These are phyloP conservation scores for Hirtodrosophila cameraria DNA, from an alignment of 2,888 invertebrate species.

Conservation along the genomic window DNA sequence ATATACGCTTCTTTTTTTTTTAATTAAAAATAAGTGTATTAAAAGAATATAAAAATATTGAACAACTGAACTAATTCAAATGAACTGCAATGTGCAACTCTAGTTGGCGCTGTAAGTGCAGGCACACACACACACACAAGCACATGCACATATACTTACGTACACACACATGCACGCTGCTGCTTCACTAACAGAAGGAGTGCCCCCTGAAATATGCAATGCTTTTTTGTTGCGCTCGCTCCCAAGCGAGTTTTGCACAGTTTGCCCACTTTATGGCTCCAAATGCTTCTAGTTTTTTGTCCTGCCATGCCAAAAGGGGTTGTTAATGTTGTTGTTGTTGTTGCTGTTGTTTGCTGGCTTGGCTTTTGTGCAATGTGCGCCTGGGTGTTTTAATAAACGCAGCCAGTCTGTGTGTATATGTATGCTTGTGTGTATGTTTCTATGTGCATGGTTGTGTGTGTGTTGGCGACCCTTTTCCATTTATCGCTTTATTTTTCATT, in stretches of 20 bases:
- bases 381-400: constrained; percentile 74
- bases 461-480: constrained; percentile 37
- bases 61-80: too few relatives aligned
- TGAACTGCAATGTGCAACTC: too few relatives aligned
- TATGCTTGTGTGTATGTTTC: constrained; percentile 15
- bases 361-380: constrained; percentile 55
- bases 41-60: too few relatives aligned
- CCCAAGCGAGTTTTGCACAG: constrained; percentile 57
- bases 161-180: constrained; percentile 33
- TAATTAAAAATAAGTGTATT: too few relatives aligned
- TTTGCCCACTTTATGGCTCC: constrained; percentile 72
- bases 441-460: too few relatives aligned
- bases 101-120: constrained; percentile 25
- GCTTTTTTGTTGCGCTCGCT: constrained; percentile 52
- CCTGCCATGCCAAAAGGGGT: constrained; percentile 32
- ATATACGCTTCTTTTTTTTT: too few relatives aligned
- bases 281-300: constrained; percentile 44
- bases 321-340: constrained; percentile 10
- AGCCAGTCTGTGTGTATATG: constrained; percentile 27
- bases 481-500: constrained; percentile 75
- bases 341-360: constrained; percentile 29
- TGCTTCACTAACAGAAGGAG: constrained; percentile 57
- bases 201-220: constrained; percentile 67
- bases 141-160: constrained; percentile 24
- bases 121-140: constrained; percentile 8